Evolutionary conservation across 1,140 invertebrate species (phyloP).

Genomic region (Vanessa tameamea): DNA sequence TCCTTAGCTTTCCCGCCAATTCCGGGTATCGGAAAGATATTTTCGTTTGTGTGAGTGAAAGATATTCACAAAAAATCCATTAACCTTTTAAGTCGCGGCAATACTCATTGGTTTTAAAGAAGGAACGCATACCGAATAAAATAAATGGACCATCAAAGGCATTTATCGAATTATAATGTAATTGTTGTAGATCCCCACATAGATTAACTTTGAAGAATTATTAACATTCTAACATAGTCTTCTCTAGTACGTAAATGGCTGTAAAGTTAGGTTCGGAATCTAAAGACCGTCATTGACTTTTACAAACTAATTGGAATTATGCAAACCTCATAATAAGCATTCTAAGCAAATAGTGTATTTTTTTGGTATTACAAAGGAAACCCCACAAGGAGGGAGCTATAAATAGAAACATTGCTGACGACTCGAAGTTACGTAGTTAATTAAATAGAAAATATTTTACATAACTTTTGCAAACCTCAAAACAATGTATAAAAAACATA

Average conservation of each 20-base stretch:
- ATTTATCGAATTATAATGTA: slow-evolving; percentile 48
- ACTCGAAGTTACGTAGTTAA: not conserved
- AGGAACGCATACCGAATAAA: slow-evolving; percentile 34
- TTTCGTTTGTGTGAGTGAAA: slow-evolving; percentile 5
- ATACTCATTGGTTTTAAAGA: slow-evolving; percentile 25
- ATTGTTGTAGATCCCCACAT: slow-evolving; percentile 36
- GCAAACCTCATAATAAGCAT: slow-evolving; percentile 17
- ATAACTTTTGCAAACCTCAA: no score
- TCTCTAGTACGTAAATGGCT: slow-evolving; percentile 27
- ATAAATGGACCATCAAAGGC: slow-evolving; percentile 33
- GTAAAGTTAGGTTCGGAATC: slow-evolving; percentile 23
- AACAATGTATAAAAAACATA: no score
- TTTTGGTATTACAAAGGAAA: slow-evolving; percentile 11
- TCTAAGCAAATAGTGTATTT: not conserved
- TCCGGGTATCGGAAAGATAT: not conserved
- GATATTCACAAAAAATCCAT: slow-evolving; percentile 29
- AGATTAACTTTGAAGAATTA: slow-evolving; percentile 37
- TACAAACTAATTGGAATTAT: slow-evolving; percentile 28
- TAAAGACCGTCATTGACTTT: slow-evolving; percentile 20
- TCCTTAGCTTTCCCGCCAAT: slow-evolving; percentile 21
- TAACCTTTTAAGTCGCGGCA: slow-evolving; percentile 22
- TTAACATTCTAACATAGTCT: slow-evolving; percentile 29
- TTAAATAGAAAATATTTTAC: no score
- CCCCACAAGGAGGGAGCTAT: not conserved
- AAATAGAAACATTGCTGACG: not conserved